A percentile compares a stretch with the other conserved stretches of the same genome.
These are phyloP conservation scores for Gymnoscopelus microlampas DNA, from an alignment of 2,797 vertebrate genomes.

Conservation along the genomic window DNA sequence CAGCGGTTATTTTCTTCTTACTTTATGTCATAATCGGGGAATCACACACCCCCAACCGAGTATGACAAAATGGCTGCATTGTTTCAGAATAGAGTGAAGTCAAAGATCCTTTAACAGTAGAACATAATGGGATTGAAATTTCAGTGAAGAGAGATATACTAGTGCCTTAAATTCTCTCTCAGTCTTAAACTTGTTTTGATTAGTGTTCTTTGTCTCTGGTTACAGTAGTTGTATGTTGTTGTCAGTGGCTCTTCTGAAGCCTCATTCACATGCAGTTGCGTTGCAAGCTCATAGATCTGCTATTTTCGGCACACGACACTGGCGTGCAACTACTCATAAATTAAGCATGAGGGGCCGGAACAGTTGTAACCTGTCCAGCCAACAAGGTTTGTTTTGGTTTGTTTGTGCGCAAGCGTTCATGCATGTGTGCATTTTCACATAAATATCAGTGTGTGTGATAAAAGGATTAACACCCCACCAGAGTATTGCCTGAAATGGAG, in stretches of 20 bases:
- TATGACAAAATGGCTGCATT: neutral
- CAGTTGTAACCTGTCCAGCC: slow-evolving; percentile 8
- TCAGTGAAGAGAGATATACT: neutral
- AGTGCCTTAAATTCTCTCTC: neutral
- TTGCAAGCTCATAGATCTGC: too few species aligned
- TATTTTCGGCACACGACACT: too few species aligned
- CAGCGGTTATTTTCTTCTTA: too few species aligned
- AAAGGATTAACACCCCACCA: slow-evolving; percentile 18
- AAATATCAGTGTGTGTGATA: neutral
- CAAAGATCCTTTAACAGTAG: slow-evolving; percentile 7
- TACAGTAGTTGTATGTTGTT: slow-evolving; percentile 12
- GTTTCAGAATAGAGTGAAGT: neutral
- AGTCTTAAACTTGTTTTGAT: slow-evolving; percentile 11
- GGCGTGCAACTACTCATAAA: too few species aligned
- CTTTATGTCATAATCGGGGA: too few species aligned
- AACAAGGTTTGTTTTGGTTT: slow-evolving; percentile 17
- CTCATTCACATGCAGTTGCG: too few species aligned
- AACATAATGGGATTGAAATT: neutral
- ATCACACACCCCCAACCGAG: too few species aligned
- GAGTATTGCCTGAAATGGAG: slow-evolving; percentile 7
- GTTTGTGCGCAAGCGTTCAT: neutral
- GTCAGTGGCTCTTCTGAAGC: slow-evolving; percentile 3
- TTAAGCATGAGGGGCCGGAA: neutral
- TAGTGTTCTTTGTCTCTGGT: slow-evolving; percentile 16
- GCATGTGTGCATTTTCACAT: neutral